Percentiles rank a stretch among this genome's conserved stretches.
Conservation (phyloP, 2,888 invertebrate genomes). For the Nomada fucata region DNA sequence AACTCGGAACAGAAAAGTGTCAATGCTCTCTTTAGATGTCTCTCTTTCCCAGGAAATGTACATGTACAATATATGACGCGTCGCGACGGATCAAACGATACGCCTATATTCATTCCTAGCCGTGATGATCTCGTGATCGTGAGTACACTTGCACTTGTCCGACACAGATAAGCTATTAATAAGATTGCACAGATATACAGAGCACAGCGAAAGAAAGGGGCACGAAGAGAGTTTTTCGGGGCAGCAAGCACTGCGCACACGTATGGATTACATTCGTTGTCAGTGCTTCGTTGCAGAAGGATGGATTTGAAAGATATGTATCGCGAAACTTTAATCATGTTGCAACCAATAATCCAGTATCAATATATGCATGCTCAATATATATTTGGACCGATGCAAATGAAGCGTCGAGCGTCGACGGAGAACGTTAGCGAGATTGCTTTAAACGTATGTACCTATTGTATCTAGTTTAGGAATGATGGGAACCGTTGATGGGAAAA, state of each 20-base stretch:
- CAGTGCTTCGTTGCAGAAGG: conserved; percentile 12
- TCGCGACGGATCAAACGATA: conserved; percentile 24
- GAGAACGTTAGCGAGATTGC: no score
- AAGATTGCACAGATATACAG: conserved; percentile 38
- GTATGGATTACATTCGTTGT: conserved; percentile 23
- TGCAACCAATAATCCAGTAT: conserved; percentile 48
- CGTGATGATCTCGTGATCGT: conserved; percentile 20
- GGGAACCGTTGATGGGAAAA: no score
- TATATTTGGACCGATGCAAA: no score
- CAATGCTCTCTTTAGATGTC: no score
- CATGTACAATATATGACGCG: not conserved
- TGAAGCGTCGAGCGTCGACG: no score
- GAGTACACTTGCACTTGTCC: conserved; percentile 62
- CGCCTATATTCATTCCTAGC: conserved; percentile 27
- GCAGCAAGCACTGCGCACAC: conserved; percentile 4
- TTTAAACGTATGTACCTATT: no score
- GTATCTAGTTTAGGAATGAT: no score
- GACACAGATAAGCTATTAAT: conserved; percentile 62
- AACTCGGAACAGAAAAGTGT: no score
- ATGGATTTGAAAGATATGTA: conserved; percentile 32
- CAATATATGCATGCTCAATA: no score
- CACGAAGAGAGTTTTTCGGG: conserved; percentile 15
- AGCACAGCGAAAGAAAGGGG: not conserved
- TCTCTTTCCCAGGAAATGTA: no score
- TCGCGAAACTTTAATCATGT: conserved; percentile 33